phyloP scores from a whole-genome alignment of 2,888 invertebrate species.

The Syrista parreyssii region DNA sequence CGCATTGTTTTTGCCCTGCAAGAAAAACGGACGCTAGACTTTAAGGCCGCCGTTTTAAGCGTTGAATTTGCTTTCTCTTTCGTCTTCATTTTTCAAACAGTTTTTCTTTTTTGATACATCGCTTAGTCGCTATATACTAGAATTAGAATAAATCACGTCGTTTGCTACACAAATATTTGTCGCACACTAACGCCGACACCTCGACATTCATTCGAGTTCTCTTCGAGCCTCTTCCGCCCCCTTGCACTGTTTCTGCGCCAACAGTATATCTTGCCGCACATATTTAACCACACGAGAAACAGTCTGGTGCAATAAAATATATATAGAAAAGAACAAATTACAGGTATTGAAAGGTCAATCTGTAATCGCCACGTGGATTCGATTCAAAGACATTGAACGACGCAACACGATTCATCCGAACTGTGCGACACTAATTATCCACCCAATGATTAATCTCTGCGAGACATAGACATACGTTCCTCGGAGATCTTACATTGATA shows the following conservation, averaged over 20 bases:
- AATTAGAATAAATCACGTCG: conserved; percentile 28
- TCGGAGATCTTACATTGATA: background rate
- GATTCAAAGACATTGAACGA: conserved; percentile 27
- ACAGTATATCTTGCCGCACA: background rate
- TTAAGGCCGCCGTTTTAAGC: background rate
- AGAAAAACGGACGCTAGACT: background rate
- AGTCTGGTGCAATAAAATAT: conserved; percentile 21
- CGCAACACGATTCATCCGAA: background rate
- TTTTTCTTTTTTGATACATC: background rate
- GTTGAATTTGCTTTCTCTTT: background rate
- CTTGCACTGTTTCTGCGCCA: background rate
- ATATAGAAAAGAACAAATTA: conserved; percentile 49
- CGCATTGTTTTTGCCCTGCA: background rate
- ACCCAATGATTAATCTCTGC: background rate
- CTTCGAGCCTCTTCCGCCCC: background rate
- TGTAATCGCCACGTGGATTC: conserved; percentile 32
- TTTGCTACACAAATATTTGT: conserved; percentile 5
- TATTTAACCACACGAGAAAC: conserved; percentile 14
- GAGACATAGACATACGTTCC: background rate
- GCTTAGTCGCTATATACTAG: background rate
- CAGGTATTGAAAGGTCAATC: conserved; percentile 34
- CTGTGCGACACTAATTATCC: background rate
- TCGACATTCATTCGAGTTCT: background rate
- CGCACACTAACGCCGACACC: background rate
- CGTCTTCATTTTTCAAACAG: background rate